Base-by-base conservation (phyloP, 2,797 vertebrate species). In the Dallia pectoralis region DNA sequence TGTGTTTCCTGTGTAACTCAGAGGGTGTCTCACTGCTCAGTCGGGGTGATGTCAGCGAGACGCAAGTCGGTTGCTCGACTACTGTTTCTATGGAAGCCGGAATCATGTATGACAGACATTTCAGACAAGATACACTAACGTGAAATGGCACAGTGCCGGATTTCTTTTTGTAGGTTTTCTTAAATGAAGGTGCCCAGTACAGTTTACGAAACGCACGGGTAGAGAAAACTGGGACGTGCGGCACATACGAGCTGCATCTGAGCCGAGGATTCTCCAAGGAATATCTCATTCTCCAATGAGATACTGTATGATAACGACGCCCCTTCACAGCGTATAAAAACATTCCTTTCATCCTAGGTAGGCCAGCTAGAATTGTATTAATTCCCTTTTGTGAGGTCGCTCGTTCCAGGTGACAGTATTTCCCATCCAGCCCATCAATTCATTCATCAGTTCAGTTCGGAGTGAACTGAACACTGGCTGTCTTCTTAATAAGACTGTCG, bases 291-390 rank as follows among this genome's bases (percentile, higher is more conserved):
- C 68, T 85, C 76, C 77, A 79, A 80, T 82, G 82, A 83, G 79
- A 75, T 80, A 81, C 77, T 83, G 87, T 80, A 88, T 88, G 76
- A 77, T 79, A 88, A 87, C 19, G 59, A 82, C 2, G 63, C 63
- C 85, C 89, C 86, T 88, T 87, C 87, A 85, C 86, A 53, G 53
- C 25, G 89, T 81, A 83, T 30, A 0, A 53, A 30, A 78, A 74
- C 73, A 69, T 69, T 72, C 65, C 72, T 77, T 74, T 61, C 40
- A 53, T 48, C 75, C 71, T 76, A 74, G 61, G n/a, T 51, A 19
- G 65, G 82, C 53, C 22, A 56, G 53, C 53, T 25, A 27, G 36
- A 25, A 65, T 18, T 65, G 5, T 65, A n/a, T 9, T 18, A 65
- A 1, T 33, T 40, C 12, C 33, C 30, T 65, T 65, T 36, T 6